Evolutionary conservation across 2,113 vertebrate species (phyloP).

Genomic region (Falcunculus frontatus): DNA sequence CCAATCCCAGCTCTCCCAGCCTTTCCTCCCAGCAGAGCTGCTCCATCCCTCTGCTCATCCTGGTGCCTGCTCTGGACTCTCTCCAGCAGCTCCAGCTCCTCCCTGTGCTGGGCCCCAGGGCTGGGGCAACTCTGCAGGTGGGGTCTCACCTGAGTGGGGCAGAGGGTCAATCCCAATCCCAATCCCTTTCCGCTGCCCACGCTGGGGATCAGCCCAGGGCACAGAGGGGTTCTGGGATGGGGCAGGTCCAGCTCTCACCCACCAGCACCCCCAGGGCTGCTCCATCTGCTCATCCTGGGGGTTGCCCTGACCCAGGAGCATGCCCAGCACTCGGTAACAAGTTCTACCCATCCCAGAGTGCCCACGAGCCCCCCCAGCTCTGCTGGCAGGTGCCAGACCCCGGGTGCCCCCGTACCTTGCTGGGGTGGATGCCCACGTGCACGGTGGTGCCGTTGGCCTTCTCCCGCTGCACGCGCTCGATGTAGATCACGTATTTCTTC

Average conservation of each 20-base stretch:
- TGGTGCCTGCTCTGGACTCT: not conserved
- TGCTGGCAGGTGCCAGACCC: not conserved
- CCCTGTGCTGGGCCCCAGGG: not conserved
- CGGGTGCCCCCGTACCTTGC: slow-evolving; percentile 77
- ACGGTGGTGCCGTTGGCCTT: slow-evolving; percentile 92
- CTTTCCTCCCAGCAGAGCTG: not conserved
- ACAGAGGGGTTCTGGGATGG: not conserved
- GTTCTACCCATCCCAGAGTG: not conserved
- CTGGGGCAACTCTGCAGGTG: not conserved
- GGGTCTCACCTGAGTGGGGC: not conserved
- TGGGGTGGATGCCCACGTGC: slow-evolving; percentile 91
- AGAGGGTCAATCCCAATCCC: not conserved
- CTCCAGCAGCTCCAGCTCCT: not conserved
- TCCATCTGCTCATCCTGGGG: not conserved
- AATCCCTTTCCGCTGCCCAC: not conserved
- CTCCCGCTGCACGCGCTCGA: slow-evolving; percentile 90
- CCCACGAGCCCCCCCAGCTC: not conserved
- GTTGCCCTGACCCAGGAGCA: not conserved
- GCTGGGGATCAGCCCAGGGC: not conserved
- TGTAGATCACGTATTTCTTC: slow-evolving; percentile 93
- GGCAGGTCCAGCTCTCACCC: not conserved
- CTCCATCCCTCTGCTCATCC: not conserved
- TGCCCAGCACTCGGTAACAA: rapidly evolving
- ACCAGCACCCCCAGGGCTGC: not conserved
- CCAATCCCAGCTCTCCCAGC: not conserved